A percentile compares a stretch with the other conserved stretches of the same genome.
Evolutionary conservation across 2,797 vertebrate species (phyloP).

Genomic region (Zenarchopterus dispar): DNA sequence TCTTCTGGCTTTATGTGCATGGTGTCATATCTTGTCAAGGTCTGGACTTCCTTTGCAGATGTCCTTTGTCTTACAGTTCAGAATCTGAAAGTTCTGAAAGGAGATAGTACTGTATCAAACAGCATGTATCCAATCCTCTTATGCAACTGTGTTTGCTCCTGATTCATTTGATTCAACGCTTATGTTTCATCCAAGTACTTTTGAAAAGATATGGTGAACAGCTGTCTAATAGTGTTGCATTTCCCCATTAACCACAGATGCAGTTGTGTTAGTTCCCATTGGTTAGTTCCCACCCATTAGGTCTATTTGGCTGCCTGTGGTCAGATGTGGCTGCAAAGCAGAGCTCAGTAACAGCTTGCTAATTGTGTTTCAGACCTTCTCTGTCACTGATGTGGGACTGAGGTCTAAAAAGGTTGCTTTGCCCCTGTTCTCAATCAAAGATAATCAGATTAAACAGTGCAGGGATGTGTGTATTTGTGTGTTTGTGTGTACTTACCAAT

Average conservation of each 20-base stretch:
- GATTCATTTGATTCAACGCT: conserved; percentile 60
- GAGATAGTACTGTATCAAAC: no score
- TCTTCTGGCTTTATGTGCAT: conserved; percentile 47
- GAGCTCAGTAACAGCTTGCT: conserved; percentile 82
- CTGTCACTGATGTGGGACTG: conserved; percentile 79
- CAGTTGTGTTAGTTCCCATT: conserved; percentile 74
- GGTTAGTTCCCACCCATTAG: conserved; percentile 81
- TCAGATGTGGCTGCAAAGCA: conserved; percentile 81
- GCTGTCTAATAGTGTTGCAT: conserved; percentile 81
- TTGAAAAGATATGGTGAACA: conserved; percentile 76
- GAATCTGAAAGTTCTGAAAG: conserved; percentile 58
- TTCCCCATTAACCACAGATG: conserved; percentile 72
- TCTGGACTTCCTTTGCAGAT: conserved; percentile 62
- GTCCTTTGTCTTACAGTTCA: conserved; percentile 60
- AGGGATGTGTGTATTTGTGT: conserved; percentile 67
- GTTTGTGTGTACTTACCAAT: conserved; percentile 78
- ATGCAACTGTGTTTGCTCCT: conserved; percentile 44
- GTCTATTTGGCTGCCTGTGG: conserved; percentile 79
- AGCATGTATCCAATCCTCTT: conserved; percentile 37
- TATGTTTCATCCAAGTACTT: conserved; percentile 71
- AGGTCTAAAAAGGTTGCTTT: conserved; percentile 82
- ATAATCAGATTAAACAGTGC: conserved; percentile 82
- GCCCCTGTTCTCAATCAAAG: conserved; percentile 84
- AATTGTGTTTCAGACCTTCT: conserved; percentile 83
- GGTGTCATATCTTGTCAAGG: conserved; percentile 68